Conservation (phyloP, 92 coral and sea anemone species). For the Phenganax subtilis region DNA sequence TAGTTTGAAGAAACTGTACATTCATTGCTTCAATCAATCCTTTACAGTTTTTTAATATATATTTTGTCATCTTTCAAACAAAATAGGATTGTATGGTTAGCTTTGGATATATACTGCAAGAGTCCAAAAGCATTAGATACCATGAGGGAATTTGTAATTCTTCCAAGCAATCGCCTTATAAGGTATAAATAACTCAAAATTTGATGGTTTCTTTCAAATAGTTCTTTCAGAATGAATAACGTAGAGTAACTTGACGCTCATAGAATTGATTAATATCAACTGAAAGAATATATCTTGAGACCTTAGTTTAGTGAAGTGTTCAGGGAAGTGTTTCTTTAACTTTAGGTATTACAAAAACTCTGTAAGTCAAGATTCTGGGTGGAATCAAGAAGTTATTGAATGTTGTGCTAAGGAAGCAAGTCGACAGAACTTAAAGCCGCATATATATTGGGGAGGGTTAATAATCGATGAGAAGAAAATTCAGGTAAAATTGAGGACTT, state of each 20-base stretch:
- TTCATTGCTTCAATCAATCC: neutral
- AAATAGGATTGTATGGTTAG: neutral
- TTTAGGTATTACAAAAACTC: neutral
- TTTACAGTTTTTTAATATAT: neutral
- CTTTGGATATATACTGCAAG: neutral
- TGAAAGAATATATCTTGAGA: no score
- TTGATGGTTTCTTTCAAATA: no score
- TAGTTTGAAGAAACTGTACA: no score
- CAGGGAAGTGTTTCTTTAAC: neutral
- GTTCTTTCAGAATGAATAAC: no score
- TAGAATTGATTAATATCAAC: neutral
- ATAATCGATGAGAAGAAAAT: neutral
- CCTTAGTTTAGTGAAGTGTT: no score
- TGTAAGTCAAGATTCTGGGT: neutral
- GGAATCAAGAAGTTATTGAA: neutral
- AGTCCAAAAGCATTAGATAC: neutral
- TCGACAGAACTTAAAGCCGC: neutral
- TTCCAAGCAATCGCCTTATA: conserved; percentile 1
- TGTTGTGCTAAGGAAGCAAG: neutral
- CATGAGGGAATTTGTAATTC: neutral
- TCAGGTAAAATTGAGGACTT: neutral
- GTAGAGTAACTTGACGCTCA: no score
- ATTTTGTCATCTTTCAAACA: neutral
- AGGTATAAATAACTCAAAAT: neutral
- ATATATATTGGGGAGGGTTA: neutral